phyloP scores from a whole-genome alignment of 1,140 invertebrate species.

The Reticulitermes speratus region DNA sequence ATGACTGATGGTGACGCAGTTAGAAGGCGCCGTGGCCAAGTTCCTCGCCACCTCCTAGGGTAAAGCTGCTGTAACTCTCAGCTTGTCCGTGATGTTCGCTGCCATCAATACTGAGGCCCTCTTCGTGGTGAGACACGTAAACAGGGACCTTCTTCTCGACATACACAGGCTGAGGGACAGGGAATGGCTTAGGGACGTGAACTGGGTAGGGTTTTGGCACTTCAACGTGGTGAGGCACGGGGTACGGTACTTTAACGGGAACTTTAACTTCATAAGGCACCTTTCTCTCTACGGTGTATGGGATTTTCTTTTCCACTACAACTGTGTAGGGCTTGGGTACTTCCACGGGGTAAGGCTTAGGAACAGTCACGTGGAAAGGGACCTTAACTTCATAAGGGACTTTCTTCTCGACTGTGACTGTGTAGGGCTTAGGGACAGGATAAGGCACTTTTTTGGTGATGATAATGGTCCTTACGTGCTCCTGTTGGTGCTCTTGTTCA shows the following conservation, averaged over 20 bases:
- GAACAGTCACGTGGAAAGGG: constrained; percentile 17
- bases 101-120: not conserved
- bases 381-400: constrained; percentile 30
- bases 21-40: not conserved
- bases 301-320: constrained; percentile 48
- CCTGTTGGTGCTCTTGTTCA: constrained; percentile 40
- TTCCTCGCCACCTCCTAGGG: not conserved
- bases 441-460: constrained; percentile 69
- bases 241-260: constrained; percentile 58
- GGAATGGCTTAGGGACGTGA: constrained; percentile 60
- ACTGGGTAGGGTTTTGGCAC: constrained; percentile 48
- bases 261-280: constrained; percentile 45
- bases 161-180: constrained; percentile 52
- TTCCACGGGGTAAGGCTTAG: constrained; percentile 32
- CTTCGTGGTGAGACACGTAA: constrained; percentile 27
- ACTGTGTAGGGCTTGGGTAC: constrained; percentile 43
- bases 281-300: constrained; percentile 45
- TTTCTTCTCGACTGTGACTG: constrained; percentile 24
- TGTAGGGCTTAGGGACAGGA: constrained; percentile 47
- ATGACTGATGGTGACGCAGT: not conserved
- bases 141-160: constrained; percentile 54
- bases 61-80: not conserved
- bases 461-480: constrained; percentile 46
- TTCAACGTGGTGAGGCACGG: constrained; percentile 53
- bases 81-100: not conserved